Evolutionary conservation across 2,888 invertebrate genomes (phyloP).

Genomic region (Brachypalpus laphriformis): DNA sequence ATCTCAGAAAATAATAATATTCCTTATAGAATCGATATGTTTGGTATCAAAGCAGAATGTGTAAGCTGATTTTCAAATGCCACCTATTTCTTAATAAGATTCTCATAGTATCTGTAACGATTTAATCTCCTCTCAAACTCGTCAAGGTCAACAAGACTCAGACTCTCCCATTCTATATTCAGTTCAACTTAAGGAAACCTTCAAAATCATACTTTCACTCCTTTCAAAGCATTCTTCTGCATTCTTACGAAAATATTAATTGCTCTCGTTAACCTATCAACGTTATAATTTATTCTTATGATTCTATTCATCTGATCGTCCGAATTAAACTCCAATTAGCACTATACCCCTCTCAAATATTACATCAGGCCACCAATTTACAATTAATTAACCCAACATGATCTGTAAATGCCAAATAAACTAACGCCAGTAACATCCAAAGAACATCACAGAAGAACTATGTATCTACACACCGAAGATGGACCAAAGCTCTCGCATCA

Average conservation of each 20-base stretch:
- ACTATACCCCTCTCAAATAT: neutral
- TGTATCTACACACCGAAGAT: neutral
- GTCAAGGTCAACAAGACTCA: too few relatives aligned
- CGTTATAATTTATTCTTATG: neutral
- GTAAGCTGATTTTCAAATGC: too few relatives aligned
- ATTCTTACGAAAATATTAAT: neutral
- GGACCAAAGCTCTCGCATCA: neutral
- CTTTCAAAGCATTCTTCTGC: neutral
- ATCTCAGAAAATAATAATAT: too few relatives aligned
- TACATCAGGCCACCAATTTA: constrained; percentile 4
- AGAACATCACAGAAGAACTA: constrained; percentile 13
- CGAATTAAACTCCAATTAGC: constrained; percentile 31
- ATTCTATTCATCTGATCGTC: neutral
- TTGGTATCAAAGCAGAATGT: too few relatives aligned
- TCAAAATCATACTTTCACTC: neutral
- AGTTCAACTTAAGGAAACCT: too few relatives aligned
- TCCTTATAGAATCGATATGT: too few relatives aligned
- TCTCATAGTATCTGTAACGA: too few relatives aligned
- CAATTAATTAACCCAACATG: constrained; percentile 51
- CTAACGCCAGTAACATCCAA: neutral
- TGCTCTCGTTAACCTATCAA: neutral
- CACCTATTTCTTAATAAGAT: too few relatives aligned
- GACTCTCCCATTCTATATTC: neutral
- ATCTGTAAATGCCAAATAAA: constrained; percentile 43
- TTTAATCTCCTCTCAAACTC: too few relatives aligned